A percentile compares a stretch with the other conserved stretches of the same genome.
Evolutionary conservation across 2,113 vertebrate species (phyloP).

Genomic region (Sigmodon hispidus): DNA sequence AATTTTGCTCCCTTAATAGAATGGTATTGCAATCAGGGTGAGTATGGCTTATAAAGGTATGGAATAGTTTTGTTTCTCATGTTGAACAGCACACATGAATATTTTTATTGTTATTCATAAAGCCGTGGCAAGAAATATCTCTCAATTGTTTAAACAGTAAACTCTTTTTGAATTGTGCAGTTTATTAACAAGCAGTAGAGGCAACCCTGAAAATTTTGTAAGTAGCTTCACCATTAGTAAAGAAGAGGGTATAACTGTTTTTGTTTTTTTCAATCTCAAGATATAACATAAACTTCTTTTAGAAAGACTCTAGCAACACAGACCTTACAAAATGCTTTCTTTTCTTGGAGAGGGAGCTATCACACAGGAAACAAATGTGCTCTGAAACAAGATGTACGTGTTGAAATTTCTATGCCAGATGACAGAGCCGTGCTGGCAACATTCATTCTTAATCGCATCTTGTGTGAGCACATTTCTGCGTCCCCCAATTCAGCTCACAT

Average conservation of each 20-base stretch:
- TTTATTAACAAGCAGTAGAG: neutral
- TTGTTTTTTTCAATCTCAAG: conserved; percentile 1
- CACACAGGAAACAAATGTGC: neutral
- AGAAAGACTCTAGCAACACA: neutral
- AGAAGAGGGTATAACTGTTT: neutral
- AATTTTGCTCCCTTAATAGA: neutral
- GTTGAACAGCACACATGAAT: neutral
- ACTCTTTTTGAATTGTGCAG: neutral
- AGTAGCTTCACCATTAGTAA: neutral
- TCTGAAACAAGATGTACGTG: neutral
- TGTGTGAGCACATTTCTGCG: neutral
- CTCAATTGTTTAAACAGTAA: conserved; percentile 38
- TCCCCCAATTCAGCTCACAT: neutral
- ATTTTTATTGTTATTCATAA: neutral
- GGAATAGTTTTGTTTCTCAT: neutral
- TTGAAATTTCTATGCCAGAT: neutral
- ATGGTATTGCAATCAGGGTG: neutral
- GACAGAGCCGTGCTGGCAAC: neutral
- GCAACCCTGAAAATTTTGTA: conserved; percentile 30
- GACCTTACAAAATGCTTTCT: conserved; percentile 3
- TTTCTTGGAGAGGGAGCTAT: neutral
- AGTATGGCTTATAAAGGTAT: neutral
- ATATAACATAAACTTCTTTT: neutral
- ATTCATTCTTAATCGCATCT: neutral
- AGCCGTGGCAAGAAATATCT: neutral